A percentile compares a stretch with the other conserved stretches of the same genome.
Evolutionary conservation across 2,797 vertebrate genomes (phyloP).

Genomic region (Poecilia velifera): DNA sequence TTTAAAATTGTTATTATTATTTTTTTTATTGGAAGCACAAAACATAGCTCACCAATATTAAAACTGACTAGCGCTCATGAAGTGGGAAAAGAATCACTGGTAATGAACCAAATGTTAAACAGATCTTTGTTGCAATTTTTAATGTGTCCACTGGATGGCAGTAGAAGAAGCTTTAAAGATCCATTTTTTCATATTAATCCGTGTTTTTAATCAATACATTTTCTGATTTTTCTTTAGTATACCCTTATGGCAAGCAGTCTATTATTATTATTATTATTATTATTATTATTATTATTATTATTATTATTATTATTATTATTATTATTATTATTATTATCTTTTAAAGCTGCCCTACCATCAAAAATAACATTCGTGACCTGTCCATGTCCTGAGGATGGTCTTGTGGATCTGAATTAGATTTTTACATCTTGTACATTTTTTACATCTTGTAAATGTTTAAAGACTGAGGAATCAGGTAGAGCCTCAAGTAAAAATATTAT

Average conservation of each 20-base stretch:
- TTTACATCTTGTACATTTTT: not conserved
- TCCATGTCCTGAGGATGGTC: no score
- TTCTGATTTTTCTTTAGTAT: not conserved
- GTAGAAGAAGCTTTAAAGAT: constrained; percentile 9
- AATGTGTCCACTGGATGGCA: constrained; percentile 34
- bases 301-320: no score
- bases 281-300: no score
- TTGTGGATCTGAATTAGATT: not conserved
- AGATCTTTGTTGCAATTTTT: not conserved
- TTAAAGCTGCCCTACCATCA: no score
- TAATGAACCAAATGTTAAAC: not conserved
- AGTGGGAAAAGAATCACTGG: not conserved
- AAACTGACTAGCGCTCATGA: not conserved
- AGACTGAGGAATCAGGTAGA: not conserved
- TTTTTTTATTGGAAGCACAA: not conserved
- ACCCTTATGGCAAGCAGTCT: not conserved
- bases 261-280: no score
- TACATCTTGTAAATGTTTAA: not conserved
- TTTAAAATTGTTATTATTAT: no score
- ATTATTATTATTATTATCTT: no score
- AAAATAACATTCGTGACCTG: no score
- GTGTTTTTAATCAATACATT: not conserved
- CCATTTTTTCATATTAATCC: not conserved
- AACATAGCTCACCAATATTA: not conserved
- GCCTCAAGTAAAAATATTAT: not conserved